Percentiles rank a stretch among this genome's conserved stretches.
Conservation (phyloP, 2,113 vertebrate species). For the Hemiscyllium ocellatum region DNA sequence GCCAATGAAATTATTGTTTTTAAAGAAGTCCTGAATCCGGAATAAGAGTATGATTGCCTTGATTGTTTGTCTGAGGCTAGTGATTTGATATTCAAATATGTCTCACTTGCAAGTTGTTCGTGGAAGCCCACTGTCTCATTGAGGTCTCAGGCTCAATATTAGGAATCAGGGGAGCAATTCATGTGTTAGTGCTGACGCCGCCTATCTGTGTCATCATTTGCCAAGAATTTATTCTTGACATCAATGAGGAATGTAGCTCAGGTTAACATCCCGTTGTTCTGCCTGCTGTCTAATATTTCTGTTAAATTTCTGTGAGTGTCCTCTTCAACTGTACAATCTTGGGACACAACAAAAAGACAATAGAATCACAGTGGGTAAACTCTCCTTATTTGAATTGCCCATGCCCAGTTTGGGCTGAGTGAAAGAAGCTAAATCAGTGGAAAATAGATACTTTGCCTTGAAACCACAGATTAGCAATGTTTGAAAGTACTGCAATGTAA, state of each 20-base stretch:
- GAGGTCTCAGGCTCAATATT: background rate
- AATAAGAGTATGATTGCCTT: background rate
- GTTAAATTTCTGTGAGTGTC: background rate
- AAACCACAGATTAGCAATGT: background rate
- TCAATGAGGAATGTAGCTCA: too few species aligned
- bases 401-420: background rate
- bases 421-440: background rate
- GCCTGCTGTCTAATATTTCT: background rate
- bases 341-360: background rate
- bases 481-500: background rate
- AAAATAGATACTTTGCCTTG: background rate
- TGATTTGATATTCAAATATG: background rate
- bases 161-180: background rate
- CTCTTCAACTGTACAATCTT: background rate
- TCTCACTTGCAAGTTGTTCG: background rate
- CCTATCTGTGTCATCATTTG: too few species aligned
- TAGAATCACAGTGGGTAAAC: background rate
- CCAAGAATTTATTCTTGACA: too few species aligned
- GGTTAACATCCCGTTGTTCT: too few species aligned
- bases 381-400: background rate
- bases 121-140: background rate
- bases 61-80: background rate
- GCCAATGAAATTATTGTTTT: background rate
- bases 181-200: too few species aligned
- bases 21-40: background rate